A percentile compares a stretch with the other conserved stretches of the same genome.
phyloP scores from a whole-genome alignment of 2,113 vertebrate species.

The Cryptotis parvus region DNA sequence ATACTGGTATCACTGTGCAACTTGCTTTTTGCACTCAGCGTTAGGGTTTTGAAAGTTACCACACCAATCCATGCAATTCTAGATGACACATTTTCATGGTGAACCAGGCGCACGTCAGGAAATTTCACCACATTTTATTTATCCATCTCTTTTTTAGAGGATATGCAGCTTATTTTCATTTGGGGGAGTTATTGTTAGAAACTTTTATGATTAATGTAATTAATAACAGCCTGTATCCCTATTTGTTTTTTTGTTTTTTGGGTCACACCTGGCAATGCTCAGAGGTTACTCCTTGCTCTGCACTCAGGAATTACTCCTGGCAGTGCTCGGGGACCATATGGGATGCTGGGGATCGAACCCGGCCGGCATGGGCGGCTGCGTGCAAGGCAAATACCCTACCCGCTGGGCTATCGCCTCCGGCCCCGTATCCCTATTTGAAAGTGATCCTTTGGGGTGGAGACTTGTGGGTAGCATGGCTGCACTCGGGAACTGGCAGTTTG shows the following conservation, averaged over 20 bases:
- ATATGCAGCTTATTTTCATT: constrained; percentile 4
- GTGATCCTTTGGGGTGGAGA: neutral
- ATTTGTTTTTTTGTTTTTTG: too few species aligned
- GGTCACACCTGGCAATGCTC: too few species aligned
- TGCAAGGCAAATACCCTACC: too few species aligned
- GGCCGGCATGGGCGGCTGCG: too few species aligned
- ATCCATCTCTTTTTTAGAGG: neutral
- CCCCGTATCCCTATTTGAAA: neutral
- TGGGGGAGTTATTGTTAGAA: neutral
- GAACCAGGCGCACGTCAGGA: neutral
- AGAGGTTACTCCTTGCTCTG: too few species aligned
- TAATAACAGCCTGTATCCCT: neutral
- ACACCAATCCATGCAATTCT: neutral
- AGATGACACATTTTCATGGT: neutral
- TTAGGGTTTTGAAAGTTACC: constrained; percentile 13
- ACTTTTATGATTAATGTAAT: neutral
- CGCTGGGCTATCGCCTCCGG: too few species aligned
- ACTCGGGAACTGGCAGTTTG: neutral
- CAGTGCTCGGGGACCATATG: too few species aligned
- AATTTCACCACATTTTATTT: neutral
- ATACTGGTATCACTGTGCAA: neutral
- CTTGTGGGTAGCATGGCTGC: neutral
- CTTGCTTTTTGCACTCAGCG: neutral
- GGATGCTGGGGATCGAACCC: too few species aligned
- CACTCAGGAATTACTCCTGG: too few species aligned